Evolutionary conservation across 2,797 vertebrate genomes (phyloP).

Genomic region (Otus scops): DNA sequence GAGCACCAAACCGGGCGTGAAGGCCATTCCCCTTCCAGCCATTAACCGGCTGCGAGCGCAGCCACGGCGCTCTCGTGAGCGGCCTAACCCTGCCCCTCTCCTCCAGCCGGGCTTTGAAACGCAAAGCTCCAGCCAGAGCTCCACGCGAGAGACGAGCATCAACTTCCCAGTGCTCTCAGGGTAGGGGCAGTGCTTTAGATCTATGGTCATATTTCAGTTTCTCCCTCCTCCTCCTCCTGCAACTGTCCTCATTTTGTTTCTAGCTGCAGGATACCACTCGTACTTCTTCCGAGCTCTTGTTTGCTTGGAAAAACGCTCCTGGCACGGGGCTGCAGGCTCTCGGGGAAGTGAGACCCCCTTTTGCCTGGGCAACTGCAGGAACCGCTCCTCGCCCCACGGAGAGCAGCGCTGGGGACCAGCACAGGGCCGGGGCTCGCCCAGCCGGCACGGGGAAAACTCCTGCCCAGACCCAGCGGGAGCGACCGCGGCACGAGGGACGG

Average conservation of each 20-base stretch:
- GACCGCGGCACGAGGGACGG: fast-evolving
- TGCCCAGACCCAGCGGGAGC: neutral
- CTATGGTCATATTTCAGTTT: conserved; percentile 75
- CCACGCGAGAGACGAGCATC: conserved; percentile 54
- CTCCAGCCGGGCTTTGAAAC: conserved; percentile 49
- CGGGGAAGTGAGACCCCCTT: neutral
- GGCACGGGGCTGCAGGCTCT: neutral
- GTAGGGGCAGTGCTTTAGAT: conserved; percentile 69
- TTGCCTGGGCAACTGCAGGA: neutral
- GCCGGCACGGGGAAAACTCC: neutral
- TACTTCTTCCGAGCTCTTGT: neutral
- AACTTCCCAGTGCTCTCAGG: conserved; percentile 55
- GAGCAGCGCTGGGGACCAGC: neutral
- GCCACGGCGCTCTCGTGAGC: neutral
- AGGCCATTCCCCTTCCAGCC: too few relatives aligned
- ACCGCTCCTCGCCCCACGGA: neutral
- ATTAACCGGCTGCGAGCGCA: neutral
- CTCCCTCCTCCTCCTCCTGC: conserved; percentile 58
- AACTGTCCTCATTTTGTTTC: conserved; percentile 67
- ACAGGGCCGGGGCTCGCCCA: fast-evolving
- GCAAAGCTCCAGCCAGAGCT: conserved; percentile 48
- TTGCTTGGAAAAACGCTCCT: neutral
- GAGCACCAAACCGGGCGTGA: too few relatives aligned
- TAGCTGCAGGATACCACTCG: conserved; percentile 43
- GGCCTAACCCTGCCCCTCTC: conserved; percentile 50